Evolutionary conservation across 2,797 vertebrate species (phyloP), one percentile per base, ranked within the genome.

Genomic region (Phyllotis vaccarum): DNA sequence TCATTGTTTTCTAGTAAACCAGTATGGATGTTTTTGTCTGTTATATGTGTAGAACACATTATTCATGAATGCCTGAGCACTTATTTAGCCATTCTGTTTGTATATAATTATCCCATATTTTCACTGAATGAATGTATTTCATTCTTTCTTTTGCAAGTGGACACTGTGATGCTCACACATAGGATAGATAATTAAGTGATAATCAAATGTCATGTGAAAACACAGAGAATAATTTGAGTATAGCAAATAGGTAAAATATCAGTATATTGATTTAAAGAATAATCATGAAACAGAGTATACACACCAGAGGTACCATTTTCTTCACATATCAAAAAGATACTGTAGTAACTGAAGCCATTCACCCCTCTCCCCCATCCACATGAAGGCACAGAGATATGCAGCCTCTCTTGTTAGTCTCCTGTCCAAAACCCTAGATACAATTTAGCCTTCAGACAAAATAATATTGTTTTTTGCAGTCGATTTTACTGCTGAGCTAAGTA

Each of bases 401-500:
- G 2, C 75, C 78, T 72, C 24, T 52, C 3, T 80, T n/a, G 34
- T 40, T 2, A 1, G 2, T 54, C 3, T 75, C 24, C 17, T 91
- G 89, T 86, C 31, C 31, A 22, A 31, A 94, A 60, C 10, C 56
- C 19, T 2, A 91, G 85, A 72, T 64, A 22, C n/a, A 74, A 19
- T 81, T 85, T 49, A 52, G 49, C 16, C 60, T 79, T 82, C 52
- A 75, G 58, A 76, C 16, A 91, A 95, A 94, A 91, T 60, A 5
- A 1, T 17, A 64, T 64, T 90, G 64, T 87, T 93, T 62, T 68
- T 68, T 64, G n/a, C 13, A 37, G 58, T 16, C 80, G 88, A 54
- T 75, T 76, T 93, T 88, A n/a, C 6, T 81, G 66, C 70, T 93
- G 82, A 96, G 49, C 19, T 81, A 79, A 93, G 56, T 64, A 93